Percentiles rank a stretch among this genome's conserved stretches.
Evolutionary conservation across 1,140 invertebrate species (phyloP).

Genomic region (Temnothorax nylanderi): DNA sequence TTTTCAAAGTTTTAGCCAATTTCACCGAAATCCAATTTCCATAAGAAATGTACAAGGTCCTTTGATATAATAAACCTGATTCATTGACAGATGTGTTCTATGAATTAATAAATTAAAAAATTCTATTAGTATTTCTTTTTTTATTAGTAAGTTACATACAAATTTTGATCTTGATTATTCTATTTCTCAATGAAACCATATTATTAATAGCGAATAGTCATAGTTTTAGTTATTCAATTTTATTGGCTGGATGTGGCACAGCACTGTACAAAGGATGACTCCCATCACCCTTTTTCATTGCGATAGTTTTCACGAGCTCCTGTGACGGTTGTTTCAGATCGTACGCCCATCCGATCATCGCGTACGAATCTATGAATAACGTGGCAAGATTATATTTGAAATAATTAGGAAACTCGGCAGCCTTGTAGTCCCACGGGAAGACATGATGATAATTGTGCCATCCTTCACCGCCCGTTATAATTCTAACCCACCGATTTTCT

Average conservation of each 20-base stretch:
- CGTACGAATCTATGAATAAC: conserved; percentile 89
- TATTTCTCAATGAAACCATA: no score
- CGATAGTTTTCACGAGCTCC: conserved; percentile 85
- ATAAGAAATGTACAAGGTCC: no score
- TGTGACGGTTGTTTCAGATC: conserved; percentile 89
- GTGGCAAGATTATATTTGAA: conserved; percentile 81
- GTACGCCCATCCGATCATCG: conserved; percentile 91
- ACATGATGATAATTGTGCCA: conserved; percentile 97
- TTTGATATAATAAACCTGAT: no score
- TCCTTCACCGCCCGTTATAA: conserved; percentile 84
- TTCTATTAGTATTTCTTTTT: no score
- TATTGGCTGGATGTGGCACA: background rate
- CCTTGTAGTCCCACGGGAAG: conserved; percentile 93
- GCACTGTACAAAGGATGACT: conserved; percentile 47
- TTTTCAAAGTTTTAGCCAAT: no score
- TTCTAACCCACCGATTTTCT: conserved; percentile 80
- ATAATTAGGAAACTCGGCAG: conserved; percentile 85
- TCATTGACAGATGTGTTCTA: no score
- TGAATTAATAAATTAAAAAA: no score
- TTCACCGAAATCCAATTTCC: no score
- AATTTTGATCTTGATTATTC: no score
- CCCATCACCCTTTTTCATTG: conserved; percentile 85
- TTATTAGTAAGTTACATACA: no score
- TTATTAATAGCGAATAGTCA: background rate
- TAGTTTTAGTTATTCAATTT: background rate